Conservation (phyloP, 1,140 invertebrate genomes). For the Megathymus violae region DNA sequence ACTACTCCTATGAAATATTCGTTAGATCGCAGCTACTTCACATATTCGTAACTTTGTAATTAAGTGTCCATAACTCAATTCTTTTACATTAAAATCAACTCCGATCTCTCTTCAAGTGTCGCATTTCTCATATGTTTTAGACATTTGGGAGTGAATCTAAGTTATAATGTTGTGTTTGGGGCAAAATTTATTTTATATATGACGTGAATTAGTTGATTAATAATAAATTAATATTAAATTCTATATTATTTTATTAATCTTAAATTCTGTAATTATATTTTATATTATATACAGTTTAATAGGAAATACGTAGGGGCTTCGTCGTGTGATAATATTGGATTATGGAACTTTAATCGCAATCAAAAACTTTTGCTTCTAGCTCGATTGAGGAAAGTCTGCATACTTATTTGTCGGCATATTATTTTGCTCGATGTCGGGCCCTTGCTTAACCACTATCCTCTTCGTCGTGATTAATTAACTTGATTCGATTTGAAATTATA, state of each 20-base stretch:
- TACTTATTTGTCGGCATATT: neutral
- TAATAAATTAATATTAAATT: too few species aligned
- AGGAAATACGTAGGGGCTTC: too few species aligned
- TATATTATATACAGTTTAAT: too few species aligned
- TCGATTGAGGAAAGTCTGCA: neutral
- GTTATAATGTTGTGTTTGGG: neutral
- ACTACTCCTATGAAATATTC: too few species aligned
- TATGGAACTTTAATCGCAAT: neutral
- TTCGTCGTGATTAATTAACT: too few species aligned
- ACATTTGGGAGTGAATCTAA: slow-evolving; percentile 15
- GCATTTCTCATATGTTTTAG: slow-evolving; percentile 20
- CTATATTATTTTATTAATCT: too few species aligned
- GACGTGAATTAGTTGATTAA: neutral
- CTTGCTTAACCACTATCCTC: too few species aligned
- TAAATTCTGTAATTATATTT: too few species aligned
- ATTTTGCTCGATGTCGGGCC: too few species aligned
- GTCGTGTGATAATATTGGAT: slow-evolving; percentile 1
- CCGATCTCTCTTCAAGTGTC: slow-evolving; percentile 11
- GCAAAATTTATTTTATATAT: neutral
- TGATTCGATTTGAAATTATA: too few species aligned
- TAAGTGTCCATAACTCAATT: slow-evolving; percentile 4
- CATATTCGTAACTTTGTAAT: neutral
- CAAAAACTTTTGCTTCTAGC: neutral
- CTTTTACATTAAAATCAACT: slow-evolving; percentile 24
- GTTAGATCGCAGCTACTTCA: too few species aligned